These are phyloP conservation scores for Venturia canescens DNA, from an alignment of 1,140 invertebrate genomes.

Conservation along the genomic window DNA sequence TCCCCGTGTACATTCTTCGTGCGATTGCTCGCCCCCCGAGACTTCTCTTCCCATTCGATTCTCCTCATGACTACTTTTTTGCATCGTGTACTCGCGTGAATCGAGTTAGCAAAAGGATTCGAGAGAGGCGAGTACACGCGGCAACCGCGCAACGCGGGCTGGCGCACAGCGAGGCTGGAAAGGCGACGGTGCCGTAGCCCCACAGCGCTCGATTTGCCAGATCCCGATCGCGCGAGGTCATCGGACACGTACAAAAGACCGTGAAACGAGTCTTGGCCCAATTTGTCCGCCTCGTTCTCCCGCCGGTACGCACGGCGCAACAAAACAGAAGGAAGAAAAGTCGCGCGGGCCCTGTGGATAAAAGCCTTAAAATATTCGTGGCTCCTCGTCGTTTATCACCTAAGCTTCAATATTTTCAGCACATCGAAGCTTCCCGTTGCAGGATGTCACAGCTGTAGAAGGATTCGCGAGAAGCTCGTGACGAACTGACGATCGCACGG, in stretches of 20 bases:
- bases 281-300: slow-evolving; percentile 36
- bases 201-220: slow-evolving; percentile 41
- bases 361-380: slow-evolving; percentile 22
- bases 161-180: not conserved
- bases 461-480: not conserved
- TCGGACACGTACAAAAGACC: slow-evolving; percentile 24
- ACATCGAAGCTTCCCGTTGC: not conserved
- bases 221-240: slow-evolving; percentile 43
- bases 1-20: slow-evolving; percentile 45
- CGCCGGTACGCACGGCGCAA: not conserved
- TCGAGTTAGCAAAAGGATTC: slow-evolving; percentile 38
- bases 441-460: not conserved
- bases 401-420: not conserved
- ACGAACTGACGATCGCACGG: not conserved
- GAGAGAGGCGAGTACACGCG: slow-evolving; percentile 22
- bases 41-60: slow-evolving; percentile 23
- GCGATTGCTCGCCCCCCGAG: slow-evolving; percentile 55
- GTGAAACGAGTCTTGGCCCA: slow-evolving; percentile 39
- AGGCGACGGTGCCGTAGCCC: slow-evolving; percentile 31
- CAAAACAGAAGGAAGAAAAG: not conserved
- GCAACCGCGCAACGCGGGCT: slow-evolving; percentile 32
- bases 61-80: not conserved
- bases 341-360: not conserved
- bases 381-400: not conserved
- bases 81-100: slow-evolving; percentile 46